A percentile compares a stretch with the other conserved stretches of the same genome.
Conservation (phyloP, 37 sponge, comb jelly and placozoan genomes). For the Chondrosia reniformis region DNA sequence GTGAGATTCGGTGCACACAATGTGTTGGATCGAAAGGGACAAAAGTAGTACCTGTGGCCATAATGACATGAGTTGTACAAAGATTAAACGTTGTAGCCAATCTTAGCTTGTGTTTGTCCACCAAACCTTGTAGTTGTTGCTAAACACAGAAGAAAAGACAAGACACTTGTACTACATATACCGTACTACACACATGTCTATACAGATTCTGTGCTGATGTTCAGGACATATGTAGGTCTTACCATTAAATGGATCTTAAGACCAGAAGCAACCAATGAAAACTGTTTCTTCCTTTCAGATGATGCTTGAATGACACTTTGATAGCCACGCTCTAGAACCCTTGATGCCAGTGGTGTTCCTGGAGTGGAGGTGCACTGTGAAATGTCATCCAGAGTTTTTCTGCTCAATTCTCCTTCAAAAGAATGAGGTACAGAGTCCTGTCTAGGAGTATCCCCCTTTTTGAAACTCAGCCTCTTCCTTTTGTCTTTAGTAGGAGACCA, state of each 20-base stretch:
- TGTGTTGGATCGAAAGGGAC: background rate
- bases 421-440: too few relatives aligned
- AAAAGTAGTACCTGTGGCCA: background rate
- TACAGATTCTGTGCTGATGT: background rate
- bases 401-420: too few relatives aligned
- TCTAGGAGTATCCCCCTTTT: too few relatives aligned
- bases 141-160: background rate
- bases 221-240: too few relatives aligned
- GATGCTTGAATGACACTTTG: too few relatives aligned
- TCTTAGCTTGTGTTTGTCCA: background rate
- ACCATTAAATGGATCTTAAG: background rate
- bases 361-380: too few relatives aligned
- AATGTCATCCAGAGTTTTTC: too few relatives aligned
- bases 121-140: constrained; percentile 7
- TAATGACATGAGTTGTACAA: constrained; percentile 12
- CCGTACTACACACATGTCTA: background rate
- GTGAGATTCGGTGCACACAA: too few relatives aligned
- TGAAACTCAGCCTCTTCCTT: constrained; percentile 13
- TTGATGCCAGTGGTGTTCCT: too few relatives aligned
- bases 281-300: background rate
- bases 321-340: too few relatives aligned
- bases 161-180: background rate
- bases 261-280: constrained; percentile 2
- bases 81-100: background rate
- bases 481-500: background rate